Evolutionary conservation across 2,888 invertebrate species (phyloP), one percentile per base, ranked within the genome.

Genomic region (Caenorhabditis japonica): DNA sequence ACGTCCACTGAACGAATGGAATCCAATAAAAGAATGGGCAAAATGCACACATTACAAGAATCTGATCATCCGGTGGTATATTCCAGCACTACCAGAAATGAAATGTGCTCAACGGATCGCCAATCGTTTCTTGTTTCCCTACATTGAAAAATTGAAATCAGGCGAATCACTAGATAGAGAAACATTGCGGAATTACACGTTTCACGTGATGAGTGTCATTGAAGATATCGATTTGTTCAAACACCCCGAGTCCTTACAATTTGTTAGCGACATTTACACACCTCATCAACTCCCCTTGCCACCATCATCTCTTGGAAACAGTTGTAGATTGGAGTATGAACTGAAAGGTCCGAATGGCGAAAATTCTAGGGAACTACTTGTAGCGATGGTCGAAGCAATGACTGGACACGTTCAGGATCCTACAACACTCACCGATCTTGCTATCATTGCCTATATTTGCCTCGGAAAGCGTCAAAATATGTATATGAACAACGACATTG

Each of bases 11-110:
- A 53, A 21, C 4, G 66, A 77, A 38, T 77, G 77, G 77, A 69
- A 73, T 47, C 77, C 77, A 7, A 61, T 77, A 17, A 30, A 66
- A 8, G 73, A 68, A 30, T 78, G 78, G 78, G 76, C 71, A 0
- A 46, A 39, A 23, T 70, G 71, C 19, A 64, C 46, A 15, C 43
- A 60, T 13, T 55, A 58, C 47, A 49, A 70, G 36, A 61, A 76
- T 17, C 33, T 53, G 0, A 36, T 36, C 4, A 44, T 78, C 33
- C 38, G 38, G 5, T 78, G 73, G 73, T 69, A 66, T 25, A 56
- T 76, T 10, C 75, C 78, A 8, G 60, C 60, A 10, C 59, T 55
- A 25, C 36, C 38, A 10, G 33, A 71, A 25, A 39, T 62, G 4
- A 56, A 60, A 0, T 59, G 60, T 34, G 64, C 60, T 7, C 39